phyloP scores from a whole-genome alignment of 2,113 vertebrate genomes.

The Bufo bufo region DNA sequence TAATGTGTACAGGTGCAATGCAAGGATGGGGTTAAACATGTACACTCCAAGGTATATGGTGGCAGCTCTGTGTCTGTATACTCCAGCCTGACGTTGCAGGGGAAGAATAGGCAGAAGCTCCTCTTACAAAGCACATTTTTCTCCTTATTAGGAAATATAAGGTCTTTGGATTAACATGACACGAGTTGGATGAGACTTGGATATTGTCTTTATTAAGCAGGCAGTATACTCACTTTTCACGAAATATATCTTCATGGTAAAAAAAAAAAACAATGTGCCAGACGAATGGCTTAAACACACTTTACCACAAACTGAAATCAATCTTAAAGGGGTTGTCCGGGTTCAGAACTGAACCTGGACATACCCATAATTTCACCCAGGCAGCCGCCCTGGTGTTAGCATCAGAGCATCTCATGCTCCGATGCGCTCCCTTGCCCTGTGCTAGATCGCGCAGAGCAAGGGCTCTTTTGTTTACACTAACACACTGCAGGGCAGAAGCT shows the following conservation, averaged over 20 bases:
- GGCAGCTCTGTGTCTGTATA: constrained; percentile 9
- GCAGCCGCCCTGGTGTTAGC: too few species aligned
- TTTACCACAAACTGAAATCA: background rate
- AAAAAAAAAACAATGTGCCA: background rate
- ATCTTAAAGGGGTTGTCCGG: too few species aligned
- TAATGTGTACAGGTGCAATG: background rate
- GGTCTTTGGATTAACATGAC: constrained; percentile 51
- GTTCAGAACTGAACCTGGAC: too few species aligned
- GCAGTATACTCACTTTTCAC: constrained; percentile 26
- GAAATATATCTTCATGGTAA: background rate
- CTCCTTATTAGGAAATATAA: constrained; percentile 55
- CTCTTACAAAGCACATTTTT: constrained; percentile 40
- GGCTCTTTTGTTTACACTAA: too few species aligned
- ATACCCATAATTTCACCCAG: too few species aligned
- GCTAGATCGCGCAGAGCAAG: too few species aligned
- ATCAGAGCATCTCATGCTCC: too few species aligned
- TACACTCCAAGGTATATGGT: background rate
- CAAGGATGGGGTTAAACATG: background rate
- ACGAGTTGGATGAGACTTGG: constrained; percentile 39
- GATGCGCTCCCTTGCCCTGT: too few species aligned
- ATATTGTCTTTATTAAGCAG: constrained; percentile 17
- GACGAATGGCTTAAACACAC: constrained; percentile 6
- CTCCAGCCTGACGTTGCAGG: constrained; percentile 14
- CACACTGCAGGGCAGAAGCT: too few species aligned
- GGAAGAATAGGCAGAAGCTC: constrained; percentile 47